Base-by-base conservation (phyloP, 2,113 vertebrate genomes). In the Atrichornis clamosus region DNA sequence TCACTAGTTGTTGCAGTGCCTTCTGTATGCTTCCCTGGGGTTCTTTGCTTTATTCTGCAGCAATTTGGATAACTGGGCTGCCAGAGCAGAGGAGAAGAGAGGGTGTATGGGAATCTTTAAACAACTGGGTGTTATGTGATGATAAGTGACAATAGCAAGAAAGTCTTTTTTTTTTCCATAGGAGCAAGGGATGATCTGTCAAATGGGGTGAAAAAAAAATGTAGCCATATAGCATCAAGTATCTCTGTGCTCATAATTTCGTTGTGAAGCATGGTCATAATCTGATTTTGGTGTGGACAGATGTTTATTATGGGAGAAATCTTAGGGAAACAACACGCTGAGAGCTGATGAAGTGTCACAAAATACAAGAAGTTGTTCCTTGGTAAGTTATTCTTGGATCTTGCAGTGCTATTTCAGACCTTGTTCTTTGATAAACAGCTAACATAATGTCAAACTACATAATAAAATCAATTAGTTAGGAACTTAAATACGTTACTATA, bases 401-500 rank as follows among this genome's bases (percentile, higher is more conserved):
- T 70, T 10, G 0, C 32, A 56, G 52, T 59, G n/a, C 28, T 81
- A 6, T 63, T 94, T 82, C 44, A 52, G 63, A 70, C 35, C 37
- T 93, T 80, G 27, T 47, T 79, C 60, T 89, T 74, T 85, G 63
- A 60, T 79, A 82, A 91, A 84, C 35, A 93, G 11, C 74, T 89
- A 65, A 69, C 82, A 65, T 83, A 4, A 13, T n/a, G 23, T 84
- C 72, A 73, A 77, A 92, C 56, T 74, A 72, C 64, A 73, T 60
- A 90, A 70, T 52, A 86, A 89, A 95, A 91, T 87, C 70, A 82
- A 32, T 78, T 92, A 64, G 49, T 85, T 94, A 72, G 77, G 90
- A 84, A 79, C 78, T 89, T 84, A 80, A 75, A 50, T 62, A 83
- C 3, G 1, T 87, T 81, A 13, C 53, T 86, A 28, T 56, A 70